These are phyloP conservation scores for Labroides dimidiatus DNA, from an alignment of 2,797 vertebrate genomes.

Conservation along the genomic window DNA sequence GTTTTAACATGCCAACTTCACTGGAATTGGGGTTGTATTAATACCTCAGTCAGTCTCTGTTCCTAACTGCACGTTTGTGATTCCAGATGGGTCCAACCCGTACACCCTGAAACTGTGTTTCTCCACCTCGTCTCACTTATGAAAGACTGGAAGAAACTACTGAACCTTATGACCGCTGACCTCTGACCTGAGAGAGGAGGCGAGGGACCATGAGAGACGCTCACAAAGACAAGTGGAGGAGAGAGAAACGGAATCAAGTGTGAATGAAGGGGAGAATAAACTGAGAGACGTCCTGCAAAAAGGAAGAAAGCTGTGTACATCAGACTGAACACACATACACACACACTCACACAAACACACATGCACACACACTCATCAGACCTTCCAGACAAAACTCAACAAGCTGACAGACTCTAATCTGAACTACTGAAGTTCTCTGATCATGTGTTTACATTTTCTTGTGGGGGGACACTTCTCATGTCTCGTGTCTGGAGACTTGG, in stretches of 20 bases:
- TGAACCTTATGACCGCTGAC: constrained; percentile 30
- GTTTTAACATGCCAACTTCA: too few species aligned
- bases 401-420: neutral
- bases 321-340: constrained; percentile 2
- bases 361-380: constrained; percentile 1
- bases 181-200: constrained; percentile 14
- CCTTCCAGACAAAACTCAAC: constrained; percentile 12
- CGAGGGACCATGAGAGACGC: neutral
- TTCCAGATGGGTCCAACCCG: constrained; percentile 89
- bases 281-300: neutral
- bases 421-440: constrained; percentile 2
- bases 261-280: neutral
- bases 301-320: neutral
- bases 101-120: constrained; percentile 98
- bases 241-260: neutral
- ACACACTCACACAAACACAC: constrained; percentile 1
- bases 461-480: constrained; percentile 1
- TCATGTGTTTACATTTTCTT: constrained; percentile 8
- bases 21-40: too few species aligned
- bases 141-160: constrained; percentile 30
- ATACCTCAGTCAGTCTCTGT: too few species aligned
- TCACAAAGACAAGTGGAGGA: neutral
- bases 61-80: constrained; percentile 17
- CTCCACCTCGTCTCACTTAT: constrained; percentile 86
- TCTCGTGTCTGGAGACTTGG: neutral